A percentile compares a stretch with the other conserved stretches of the same genome.
These are phyloP conservation scores for Staurois parvus DNA, from an alignment of 2,797 vertebrate species.

Conservation along the genomic window DNA sequence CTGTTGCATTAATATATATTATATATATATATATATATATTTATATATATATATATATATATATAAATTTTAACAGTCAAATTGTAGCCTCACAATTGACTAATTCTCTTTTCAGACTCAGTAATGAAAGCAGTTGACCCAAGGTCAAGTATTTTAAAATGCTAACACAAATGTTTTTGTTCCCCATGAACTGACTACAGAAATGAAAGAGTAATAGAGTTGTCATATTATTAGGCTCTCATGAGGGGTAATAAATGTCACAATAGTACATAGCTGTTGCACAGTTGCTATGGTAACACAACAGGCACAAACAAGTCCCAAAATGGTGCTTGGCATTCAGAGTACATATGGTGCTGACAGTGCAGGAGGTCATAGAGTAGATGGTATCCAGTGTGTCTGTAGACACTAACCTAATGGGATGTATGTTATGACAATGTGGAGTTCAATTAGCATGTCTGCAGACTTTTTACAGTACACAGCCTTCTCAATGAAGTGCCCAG, in stretches of 20 bases:
- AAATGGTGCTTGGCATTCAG: conserved; percentile 19
- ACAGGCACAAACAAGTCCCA: conserved; percentile 44
- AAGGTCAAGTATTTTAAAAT: background rate
- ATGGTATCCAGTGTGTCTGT: conserved; percentile 8
- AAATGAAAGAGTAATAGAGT: background rate
- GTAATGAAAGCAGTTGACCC: too few species aligned
- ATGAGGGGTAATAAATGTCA: conserved; percentile 7
- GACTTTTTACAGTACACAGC: conserved; percentile 1
- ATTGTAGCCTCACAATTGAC: too few species aligned
- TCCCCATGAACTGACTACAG: background rate
- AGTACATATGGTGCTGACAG: conserved; percentile 43
- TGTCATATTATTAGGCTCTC: background rate
- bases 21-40: too few species aligned
- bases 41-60: too few species aligned
- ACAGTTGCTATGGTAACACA: conserved; percentile 32
- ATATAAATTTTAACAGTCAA: too few species aligned
- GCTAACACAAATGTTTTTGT: background rate
- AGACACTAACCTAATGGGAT: conserved; percentile 8
- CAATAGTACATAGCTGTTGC: conserved; percentile 19
- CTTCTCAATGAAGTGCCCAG: background rate
- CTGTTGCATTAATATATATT: too few species aligned
- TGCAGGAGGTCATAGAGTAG: conserved; percentile 25
- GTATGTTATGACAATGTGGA: conserved; percentile 29
- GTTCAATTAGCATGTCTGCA: conserved; percentile 21
- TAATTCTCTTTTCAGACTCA: too few species aligned